These are phyloP conservation scores for Catalaphyllia jardinei DNA, from an alignment of 64 coral and sea anemone genomes.

Conservation along the genomic window DNA sequence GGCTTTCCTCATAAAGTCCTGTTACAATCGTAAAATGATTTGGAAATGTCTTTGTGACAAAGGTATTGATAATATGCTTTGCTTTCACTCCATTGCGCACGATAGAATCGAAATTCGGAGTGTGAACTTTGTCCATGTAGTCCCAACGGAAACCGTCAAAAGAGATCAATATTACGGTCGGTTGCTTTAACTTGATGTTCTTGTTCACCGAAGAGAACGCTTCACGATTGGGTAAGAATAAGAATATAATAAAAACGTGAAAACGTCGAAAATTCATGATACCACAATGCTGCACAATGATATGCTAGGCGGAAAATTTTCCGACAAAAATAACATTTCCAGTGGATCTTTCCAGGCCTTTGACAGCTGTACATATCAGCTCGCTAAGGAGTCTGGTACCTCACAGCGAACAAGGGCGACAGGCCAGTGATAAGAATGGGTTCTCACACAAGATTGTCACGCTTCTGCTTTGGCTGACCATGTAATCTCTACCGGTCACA, in stretches of 20 bases:
- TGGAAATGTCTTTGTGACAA: conserved; percentile 88
- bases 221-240: conserved; percentile 2
- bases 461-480: too few species aligned
- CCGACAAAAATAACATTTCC: not conserved
- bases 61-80: conserved; percentile 74
- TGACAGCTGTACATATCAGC: not conserved
- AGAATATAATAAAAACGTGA: conserved; percentile 18
- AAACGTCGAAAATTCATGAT: conserved; percentile 18
- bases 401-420: too few species aligned
- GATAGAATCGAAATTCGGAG: conserved; percentile 86
- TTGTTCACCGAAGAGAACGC: not conserved
- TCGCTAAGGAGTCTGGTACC: not conserved
- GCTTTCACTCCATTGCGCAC: conserved; percentile 72
- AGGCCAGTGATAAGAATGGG: too few species aligned
- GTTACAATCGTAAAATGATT: conserved; percentile 89
- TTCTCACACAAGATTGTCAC: too few species aligned
- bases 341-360: too few species aligned
- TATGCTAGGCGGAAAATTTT: not conserved
- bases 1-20: conserved; percentile 89
- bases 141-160: conserved; percentile 97
- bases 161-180: conserved; percentile 75
- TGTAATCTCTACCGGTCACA: too few species aligned
- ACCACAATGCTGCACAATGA: not conserved
- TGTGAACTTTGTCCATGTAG: conserved; percentile 70
- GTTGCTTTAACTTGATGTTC: conserved; percentile 8